Evolutionary conservation across 2,113 vertebrate genomes (phyloP).

Genomic region (Anguilla rostrata): DNA sequence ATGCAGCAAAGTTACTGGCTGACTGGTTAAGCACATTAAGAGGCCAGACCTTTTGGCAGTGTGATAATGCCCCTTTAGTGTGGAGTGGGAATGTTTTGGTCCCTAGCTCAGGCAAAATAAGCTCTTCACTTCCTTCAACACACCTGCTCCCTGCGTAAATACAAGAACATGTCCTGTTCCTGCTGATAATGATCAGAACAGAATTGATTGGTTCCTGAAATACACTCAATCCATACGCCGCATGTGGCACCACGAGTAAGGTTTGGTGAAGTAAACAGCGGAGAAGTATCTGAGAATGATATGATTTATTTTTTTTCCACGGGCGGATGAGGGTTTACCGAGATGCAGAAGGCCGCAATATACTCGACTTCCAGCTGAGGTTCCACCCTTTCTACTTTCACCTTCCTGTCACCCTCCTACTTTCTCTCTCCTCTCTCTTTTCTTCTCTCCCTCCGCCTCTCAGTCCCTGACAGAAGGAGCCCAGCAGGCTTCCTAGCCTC

Average conservation of each 20-base stretch:
- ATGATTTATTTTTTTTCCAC: neutral
- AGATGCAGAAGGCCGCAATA: neutral
- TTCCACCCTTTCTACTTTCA: neutral
- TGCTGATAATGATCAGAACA: neutral
- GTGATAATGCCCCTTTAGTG: neutral
- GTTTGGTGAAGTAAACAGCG: too few relatives aligned
- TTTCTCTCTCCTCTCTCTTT: conserved; percentile 20
- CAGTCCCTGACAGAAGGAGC: conserved; percentile 47
- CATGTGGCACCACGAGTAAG: too few relatives aligned
- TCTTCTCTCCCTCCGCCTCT: neutral
- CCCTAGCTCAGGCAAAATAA: too few relatives aligned
- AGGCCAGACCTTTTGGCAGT: neutral
- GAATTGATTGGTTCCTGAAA: neutral
- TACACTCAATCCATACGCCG: neutral
- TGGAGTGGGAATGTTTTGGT: neutral
- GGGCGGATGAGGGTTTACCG: neutral
- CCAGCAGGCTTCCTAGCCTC: conserved; percentile 32
- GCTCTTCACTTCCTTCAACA: too few relatives aligned
- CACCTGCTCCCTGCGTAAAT: neutral
- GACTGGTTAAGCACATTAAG: neutral
- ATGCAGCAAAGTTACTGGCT: neutral
- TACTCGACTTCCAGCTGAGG: neutral
- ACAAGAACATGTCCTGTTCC: neutral
- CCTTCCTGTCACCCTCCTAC: conserved; percentile 3
- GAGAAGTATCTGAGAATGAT: neutral